phyloP scores from a whole-genome alignment of 2,797 vertebrate species.

The Dermochelys coriacea region DNA sequence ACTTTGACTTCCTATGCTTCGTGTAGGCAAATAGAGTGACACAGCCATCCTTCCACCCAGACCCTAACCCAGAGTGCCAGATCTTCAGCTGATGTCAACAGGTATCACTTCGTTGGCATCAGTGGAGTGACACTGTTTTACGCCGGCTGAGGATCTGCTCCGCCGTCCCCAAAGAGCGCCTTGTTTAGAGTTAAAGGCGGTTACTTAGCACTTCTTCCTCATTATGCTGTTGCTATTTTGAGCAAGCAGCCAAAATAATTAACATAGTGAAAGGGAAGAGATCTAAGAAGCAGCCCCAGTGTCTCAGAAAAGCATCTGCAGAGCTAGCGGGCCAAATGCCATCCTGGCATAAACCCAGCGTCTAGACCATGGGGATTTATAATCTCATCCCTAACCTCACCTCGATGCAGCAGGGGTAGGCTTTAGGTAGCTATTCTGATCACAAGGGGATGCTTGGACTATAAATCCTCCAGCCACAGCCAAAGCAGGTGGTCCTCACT shows the following conservation, averaged over 20 bases:
- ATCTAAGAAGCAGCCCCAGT: constrained; percentile 36
- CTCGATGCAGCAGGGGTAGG: not conserved
- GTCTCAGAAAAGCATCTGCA: constrained; percentile 45
- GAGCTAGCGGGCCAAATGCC: constrained; percentile 47
- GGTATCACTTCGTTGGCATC: too few species aligned
- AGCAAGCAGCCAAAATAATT: constrained; percentile 49
- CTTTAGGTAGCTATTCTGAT: not conserved
- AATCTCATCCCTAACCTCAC: not conserved
- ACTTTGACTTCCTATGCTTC: constrained; percentile 73
- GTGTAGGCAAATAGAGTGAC: constrained; percentile 43
- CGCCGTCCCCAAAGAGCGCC: not conserved
- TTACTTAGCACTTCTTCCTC: constrained; percentile 22
- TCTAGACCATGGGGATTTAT: constrained; percentile 8
- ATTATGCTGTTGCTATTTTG: constrained; percentile 17
- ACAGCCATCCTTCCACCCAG: not conserved
- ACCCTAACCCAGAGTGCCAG: not conserved
- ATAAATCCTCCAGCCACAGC: fast-evolving
- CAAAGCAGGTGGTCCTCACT: not conserved
- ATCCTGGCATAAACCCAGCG: not conserved
- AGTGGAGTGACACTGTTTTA: not conserved
- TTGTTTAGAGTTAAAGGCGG: fast-evolving
- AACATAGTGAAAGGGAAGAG: not conserved
- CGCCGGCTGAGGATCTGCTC: not conserved
- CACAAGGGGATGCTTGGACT: constrained; percentile 36
- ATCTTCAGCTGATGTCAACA: fast-evolving